These are phyloP conservation scores for Leguminivora glycinivorella DNA, from an alignment of 1,140 invertebrate genomes.

Conservation along the genomic window DNA sequence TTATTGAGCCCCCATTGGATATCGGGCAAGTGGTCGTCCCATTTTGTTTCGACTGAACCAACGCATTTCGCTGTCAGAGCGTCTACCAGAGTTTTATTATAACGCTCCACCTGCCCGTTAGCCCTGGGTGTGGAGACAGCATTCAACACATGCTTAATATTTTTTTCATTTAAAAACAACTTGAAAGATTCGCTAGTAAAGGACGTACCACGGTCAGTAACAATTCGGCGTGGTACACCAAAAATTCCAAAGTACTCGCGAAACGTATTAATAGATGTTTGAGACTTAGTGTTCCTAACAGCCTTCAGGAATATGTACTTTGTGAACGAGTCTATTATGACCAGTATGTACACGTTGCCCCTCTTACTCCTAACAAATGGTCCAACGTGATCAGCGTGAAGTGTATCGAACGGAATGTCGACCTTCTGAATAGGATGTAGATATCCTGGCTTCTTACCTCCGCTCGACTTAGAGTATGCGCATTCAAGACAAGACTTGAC, in stretches of 20 bases:
- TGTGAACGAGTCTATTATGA: constrained; percentile 22
- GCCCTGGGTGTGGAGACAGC: constrained; percentile 22
- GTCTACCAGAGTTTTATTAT: constrained; percentile 9
- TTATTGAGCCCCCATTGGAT: constrained; percentile 30
- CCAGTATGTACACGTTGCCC: constrained; percentile 28
- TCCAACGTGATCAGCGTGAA: neutral
- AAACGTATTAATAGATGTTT: constrained; percentile 16
- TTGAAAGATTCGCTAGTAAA: constrained; percentile 23
- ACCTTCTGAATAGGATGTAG: constrained; percentile 17
- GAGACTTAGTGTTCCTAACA: constrained; percentile 23
- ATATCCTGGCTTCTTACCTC: constrained; percentile 1
- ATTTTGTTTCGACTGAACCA: constrained; percentile 10
- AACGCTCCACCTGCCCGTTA: constrained; percentile 21
- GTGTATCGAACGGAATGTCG: neutral
- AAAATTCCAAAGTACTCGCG: constrained; percentile 29
- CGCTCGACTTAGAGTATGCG: neutral
- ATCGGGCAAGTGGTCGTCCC: constrained; percentile 19
- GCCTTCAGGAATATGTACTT: constrained; percentile 26
- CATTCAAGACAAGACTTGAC: constrained; percentile 11
- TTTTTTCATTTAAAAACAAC: neutral
- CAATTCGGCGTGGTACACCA: constrained; percentile 18
- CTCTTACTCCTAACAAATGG: constrained; percentile 17
- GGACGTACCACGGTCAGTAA: constrained; percentile 19
- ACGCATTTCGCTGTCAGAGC: neutral
- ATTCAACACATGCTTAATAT: constrained; percentile 28